Percentiles rank a stretch among this genome's conserved stretches.
phyloP scores from a whole-genome alignment of 2,113 vertebrate species.

The Actenoides lindsayi region DNA sequence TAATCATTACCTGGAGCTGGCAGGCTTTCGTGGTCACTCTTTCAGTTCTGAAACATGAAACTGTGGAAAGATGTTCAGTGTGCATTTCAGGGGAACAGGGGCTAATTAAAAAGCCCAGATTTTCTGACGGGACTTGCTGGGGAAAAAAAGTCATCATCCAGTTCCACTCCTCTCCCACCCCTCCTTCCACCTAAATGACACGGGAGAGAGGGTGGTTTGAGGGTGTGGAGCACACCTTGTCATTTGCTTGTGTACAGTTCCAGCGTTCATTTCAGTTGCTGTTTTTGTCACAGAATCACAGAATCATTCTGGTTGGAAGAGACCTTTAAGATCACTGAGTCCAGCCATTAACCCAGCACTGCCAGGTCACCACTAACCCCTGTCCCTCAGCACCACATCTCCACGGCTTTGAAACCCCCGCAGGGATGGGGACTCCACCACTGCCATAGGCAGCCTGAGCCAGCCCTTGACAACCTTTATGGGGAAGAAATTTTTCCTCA shows the following conservation, averaged over 20 bases:
- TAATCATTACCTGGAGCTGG: neutral
- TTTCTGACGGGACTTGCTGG: neutral
- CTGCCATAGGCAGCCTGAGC: too few relatives aligned
- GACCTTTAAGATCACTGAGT: too few relatives aligned
- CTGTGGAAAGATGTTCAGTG: neutral
- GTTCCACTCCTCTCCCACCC: neutral
- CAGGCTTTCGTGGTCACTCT: neutral
- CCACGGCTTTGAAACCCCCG: too few relatives aligned
- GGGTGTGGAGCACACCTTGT: neutral
- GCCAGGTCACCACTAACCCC: too few relatives aligned
- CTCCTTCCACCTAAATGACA: neutral
- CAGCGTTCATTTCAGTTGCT: neutral
- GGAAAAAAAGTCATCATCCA: neutral
- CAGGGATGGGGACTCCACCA: too few relatives aligned
- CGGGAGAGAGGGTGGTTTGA: neutral
- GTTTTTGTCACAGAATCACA: neutral
- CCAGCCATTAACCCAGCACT: too few relatives aligned
- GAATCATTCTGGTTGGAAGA: too few relatives aligned
- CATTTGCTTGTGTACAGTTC: neutral
- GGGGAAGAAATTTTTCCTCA: neutral
- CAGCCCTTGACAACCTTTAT: too few relatives aligned
- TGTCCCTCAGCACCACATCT: too few relatives aligned
- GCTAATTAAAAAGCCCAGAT: neutral
- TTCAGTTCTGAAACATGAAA: neutral
- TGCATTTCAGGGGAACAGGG: neutral